Percentiles rank a stretch among this genome's conserved stretches.
These are phyloP conservation scores for Heliconius congener DNA, from an alignment of 1,140 invertebrate species.

Conservation along the genomic window DNA sequence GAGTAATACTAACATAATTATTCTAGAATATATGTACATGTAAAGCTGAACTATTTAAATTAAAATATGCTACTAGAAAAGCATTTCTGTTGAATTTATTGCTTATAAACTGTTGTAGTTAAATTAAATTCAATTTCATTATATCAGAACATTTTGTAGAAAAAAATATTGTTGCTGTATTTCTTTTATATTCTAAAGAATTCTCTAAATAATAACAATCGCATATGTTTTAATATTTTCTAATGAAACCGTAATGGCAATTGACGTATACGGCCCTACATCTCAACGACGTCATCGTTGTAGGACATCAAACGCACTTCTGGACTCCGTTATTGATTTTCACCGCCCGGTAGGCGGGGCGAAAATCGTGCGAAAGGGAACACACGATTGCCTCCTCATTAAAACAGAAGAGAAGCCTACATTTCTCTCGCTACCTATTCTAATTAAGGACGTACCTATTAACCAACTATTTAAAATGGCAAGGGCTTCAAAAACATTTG, in stretches of 20 bases:
- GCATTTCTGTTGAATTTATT: too few relatives aligned
- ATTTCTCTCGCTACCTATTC: constrained; percentile 71
- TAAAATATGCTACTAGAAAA: too few relatives aligned
- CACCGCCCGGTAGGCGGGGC: constrained; percentile 74
- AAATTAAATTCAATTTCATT: too few relatives aligned
- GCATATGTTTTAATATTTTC: not conserved
- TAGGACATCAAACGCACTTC: constrained; percentile 75
- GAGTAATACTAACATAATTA: too few relatives aligned
- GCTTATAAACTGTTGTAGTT: too few relatives aligned
- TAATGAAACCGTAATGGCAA: constrained; percentile 1
- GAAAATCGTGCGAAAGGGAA: constrained; percentile 76
- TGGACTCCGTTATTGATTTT: constrained; percentile 80
- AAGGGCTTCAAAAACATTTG: constrained; percentile 56
- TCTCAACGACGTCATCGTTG: constrained; percentile 63
- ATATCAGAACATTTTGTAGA: too few relatives aligned
- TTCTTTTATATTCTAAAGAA: not conserved
- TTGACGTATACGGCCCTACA: constrained; percentile 32
- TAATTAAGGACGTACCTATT: constrained; percentile 80
- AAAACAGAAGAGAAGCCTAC: constrained; percentile 75
- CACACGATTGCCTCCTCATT: constrained; percentile 73
- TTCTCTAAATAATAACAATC: not conserved
- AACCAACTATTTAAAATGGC: constrained; percentile 79
- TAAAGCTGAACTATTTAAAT: too few relatives aligned
- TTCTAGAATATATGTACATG: too few relatives aligned
- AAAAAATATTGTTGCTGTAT: not conserved